These are phyloP conservation scores for Drosophila picticornis DNA, from an alignment of 2,888 invertebrate species.

Conservation along the genomic window DNA sequence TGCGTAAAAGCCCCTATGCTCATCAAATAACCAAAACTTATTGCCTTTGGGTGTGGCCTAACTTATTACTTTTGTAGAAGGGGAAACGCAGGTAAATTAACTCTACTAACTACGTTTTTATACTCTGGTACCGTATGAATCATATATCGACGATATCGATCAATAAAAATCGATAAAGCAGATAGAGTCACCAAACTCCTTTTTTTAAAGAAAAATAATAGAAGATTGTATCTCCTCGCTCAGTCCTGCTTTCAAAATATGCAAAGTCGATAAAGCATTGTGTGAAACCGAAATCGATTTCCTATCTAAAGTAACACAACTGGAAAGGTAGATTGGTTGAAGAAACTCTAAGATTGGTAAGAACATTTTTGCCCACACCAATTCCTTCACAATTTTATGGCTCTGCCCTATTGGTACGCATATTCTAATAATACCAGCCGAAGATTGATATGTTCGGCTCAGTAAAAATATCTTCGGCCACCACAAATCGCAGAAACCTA, in stretches of 20 bases:
- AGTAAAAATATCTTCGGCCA: neutral
- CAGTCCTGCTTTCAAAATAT: neutral
- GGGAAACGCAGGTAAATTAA: neutral
- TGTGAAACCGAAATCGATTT: neutral
- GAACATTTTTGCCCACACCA: no score
- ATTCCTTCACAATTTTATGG: neutral
- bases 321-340: neutral
- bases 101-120: neutral
- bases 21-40: neutral
- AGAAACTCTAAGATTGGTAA: neutral
- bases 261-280: neutral
- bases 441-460: neutral
- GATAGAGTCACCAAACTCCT: neutral
- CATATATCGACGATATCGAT: neutral
- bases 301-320: neutral
- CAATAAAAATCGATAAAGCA: neutral
- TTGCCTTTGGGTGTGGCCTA: neutral
- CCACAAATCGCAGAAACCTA: neutral
- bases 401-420: neutral
- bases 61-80: neutral
- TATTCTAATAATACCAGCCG: neutral
- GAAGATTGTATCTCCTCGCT: neutral
- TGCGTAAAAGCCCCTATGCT: neutral
- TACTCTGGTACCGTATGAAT: neutral
- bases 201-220: neutral